Base-by-base conservation (phyloP, 2,888 invertebrate genomes). In the Ceraclea dissimilis region DNA sequence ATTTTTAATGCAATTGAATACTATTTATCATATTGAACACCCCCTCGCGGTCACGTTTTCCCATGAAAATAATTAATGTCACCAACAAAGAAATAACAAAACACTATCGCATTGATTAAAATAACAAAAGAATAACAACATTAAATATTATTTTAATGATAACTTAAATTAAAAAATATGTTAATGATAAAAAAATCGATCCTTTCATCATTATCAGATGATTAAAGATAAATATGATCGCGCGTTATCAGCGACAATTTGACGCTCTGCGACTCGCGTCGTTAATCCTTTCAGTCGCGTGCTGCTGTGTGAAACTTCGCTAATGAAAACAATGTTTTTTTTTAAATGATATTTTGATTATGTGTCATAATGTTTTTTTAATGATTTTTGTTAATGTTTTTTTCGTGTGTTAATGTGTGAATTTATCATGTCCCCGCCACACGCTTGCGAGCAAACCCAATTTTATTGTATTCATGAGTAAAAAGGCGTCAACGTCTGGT, bases 31-130 rank as follows among this genome's bases (percentile, higher is more conserved):
- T n/a, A 39, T 33, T 49, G 53, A 49, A 49, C 54, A 50, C 26
- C 57, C 57, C 49, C 18, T 20, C 4, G 21, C 20, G 31, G 18
- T n/a, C 18, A 33, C 34, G 18, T 54, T 39, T 60, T 60, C 57
- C 57, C 57, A 60, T 54, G 52, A 58, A 58, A 58, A 54, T 54
- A 58, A 58, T 58, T 43, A 54, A 47, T 54, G 54, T 34, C 33
- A 39, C 39, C 13, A 39, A 8, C 39, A 6, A 26, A 26, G 10
- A 26, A 39, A 39, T 39, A 39, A 31, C 31, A 31, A 31, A 6
- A 31, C 31, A 8, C 31, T 31, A 6, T 13, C 16, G 8, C 39
- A n/a, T 13, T 39, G 8, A 39, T 39, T 39, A 39, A 39, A 13
- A 39, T 39, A 13, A 39, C 39, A 39, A 39, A 8, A 39, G 39